A percentile compares a stretch with the other conserved stretches of the same genome.
Conservation (phyloP, 2,797 vertebrate genomes). For the Syngnathus acus region DNA sequence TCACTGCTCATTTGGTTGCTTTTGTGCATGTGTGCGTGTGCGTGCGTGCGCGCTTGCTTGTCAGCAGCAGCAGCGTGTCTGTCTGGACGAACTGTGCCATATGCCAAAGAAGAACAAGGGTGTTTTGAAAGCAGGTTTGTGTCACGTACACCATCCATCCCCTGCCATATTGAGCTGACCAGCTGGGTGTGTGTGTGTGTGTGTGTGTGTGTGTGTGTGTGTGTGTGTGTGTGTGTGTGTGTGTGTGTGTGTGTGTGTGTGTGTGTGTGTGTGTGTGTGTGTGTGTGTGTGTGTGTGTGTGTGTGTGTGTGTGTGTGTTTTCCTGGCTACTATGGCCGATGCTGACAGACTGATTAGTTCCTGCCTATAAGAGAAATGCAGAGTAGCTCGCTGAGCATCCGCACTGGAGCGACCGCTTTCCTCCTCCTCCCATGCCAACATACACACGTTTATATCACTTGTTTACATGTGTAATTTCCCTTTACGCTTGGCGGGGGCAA, state of each 20-base stretch:
- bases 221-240: no score
- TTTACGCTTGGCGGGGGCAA: not conserved
- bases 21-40: no score
- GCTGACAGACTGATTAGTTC: constrained; percentile 62
- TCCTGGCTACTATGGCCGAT: constrained; percentile 35
- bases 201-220: no score
- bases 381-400: constrained; percentile 58
- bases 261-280: no score
- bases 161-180: constrained; percentile 17
- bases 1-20: no score
- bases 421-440: constrained; percentile 33
- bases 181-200: constrained; percentile 13
- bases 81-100: constrained; percentile 1
- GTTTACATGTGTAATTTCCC: not conserved
- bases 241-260: no score
- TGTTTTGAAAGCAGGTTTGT: constrained; percentile 12
- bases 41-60: no score
- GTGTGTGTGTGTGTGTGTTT: constrained; percentile 21
- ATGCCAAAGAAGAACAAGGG: constrained; percentile 1
- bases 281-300: no score
- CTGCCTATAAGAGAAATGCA: constrained; percentile 55
- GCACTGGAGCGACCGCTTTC: constrained; percentile 38
- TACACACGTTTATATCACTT: constrained; percentile 5
- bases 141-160: constrained; percentile 45
- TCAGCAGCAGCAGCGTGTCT: no score